Base-by-base conservation (phyloP, 2,113 vertebrate species). In the Chaetodon trifascialis region DNA sequence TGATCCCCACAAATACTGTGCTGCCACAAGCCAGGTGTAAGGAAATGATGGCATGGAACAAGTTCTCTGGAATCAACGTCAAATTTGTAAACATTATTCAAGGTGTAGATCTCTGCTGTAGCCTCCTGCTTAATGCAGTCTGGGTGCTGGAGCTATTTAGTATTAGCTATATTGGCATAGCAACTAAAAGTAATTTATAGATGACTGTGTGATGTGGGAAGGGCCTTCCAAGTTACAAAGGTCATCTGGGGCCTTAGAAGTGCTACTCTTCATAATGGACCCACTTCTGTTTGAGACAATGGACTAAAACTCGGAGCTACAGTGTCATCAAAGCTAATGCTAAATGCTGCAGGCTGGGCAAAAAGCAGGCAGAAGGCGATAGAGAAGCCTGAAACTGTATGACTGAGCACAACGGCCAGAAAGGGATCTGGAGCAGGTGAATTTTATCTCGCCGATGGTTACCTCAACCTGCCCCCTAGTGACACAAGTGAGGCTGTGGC, bases 71-170 rank as follows among this genome's bases (percentile, higher is more conserved):
- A 74, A 69, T 46, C 55, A 79, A 72, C 0, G 5, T 47, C 21
- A 55, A 36, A 34, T 47, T 54, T 49, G 47, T 67, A 71, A 82
- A 89, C 74, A 70, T 66, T 62, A 44, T 47, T 79, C 4, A 38
- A 54, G 65, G 38, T 66, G 42, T 19, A 62, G 5, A 55, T 62
- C 46, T 46, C 25, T 67, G 49, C 40, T 55, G 17, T 40, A 8
- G 8, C 8, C 17, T 40, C 23, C n/a, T 0, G 4, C 42, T 67
- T 60, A 10, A 36, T 46, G 66, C 23, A 44, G 23, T 51, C 44
- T 52, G 21, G 23, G 12, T 47, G 58, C 44, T 64, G 16, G 47
- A 76, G 72, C 40, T 75, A 36, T 44, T 54, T 19, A 21, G 49
- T 70, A 54, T 17, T 42, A 10, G 38, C 14, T 66, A 11, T 40